Base-by-base conservation (phyloP, 2,113 vertebrate genomes). In the Sinocyclocheilus rhinocerous region DNA sequence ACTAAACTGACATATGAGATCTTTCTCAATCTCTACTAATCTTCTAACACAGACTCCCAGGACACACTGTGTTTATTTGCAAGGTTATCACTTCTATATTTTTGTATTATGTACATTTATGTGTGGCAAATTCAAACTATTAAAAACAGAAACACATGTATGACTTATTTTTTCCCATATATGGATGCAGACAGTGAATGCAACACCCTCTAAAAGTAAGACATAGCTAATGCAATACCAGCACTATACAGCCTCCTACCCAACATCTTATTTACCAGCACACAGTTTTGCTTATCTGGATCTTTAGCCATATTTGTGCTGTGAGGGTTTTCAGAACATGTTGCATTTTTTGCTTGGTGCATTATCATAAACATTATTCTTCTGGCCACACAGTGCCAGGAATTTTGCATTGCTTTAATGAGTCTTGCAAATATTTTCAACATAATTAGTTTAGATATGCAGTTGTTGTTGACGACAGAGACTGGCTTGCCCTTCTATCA, bases 251-350 rank as follows among this genome's bases (percentile, higher is more conserved):
- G 29, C 29, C 29, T 29, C 29, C 29, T 29, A 29, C 29, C 29
- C 29, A 29, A 29, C 29, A 29, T 29, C 29, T 29, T 33, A 33
- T 33, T 33, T 33, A 33, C 29, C 29, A 33, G 29, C 29, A 33
- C 3, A 18, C 39, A 12, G 59, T 81, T 81, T 81, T 81, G 59
- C 59, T 65, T 81, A 81, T 9, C 59, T 80, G 55, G 77, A 80
- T 42, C 12, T 20, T 65, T 65, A 48, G 22, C 36, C 36, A 59
- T 36, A 24, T 72, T 42, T 80, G 55, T 16, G 33, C 33, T 61
- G 29, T 22, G 16, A 61, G 33, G 10, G 18, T 33, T 20, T 15
- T 24, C 42, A 10, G 10, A 45, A 45, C 42, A 45, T 10, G 2
- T 10, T 72, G 18, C 20, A 16, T 61, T 36, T 80, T 61, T 29